These are phyloP conservation scores for Chrysolina oricalcia DNA, from an alignment of 2,888 invertebrate species.

Conservation along the genomic window DNA sequence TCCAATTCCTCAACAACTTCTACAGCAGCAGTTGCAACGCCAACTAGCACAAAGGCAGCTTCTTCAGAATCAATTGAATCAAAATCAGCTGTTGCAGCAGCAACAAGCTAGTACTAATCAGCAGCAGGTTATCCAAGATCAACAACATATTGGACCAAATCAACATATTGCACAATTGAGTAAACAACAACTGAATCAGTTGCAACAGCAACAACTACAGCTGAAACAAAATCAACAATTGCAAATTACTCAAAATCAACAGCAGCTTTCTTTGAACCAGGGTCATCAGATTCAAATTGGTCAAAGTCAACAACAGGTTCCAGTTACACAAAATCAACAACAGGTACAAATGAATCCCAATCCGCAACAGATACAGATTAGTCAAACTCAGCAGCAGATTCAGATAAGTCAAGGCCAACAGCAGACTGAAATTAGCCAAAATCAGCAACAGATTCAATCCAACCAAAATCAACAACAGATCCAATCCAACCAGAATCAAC, in stretches of 20 bases:
- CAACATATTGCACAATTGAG: slow-evolving; percentile 51
- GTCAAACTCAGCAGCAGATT: slow-evolving; percentile 18
- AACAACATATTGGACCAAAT: slow-evolving; percentile 44
- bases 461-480: slow-evolving; percentile 61
- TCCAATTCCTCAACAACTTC: slow-evolving; percentile 41
- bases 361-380: slow-evolving; percentile 51
- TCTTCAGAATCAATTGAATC: slow-evolving; percentile 49
- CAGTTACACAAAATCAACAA: slow-evolving; percentile 52
- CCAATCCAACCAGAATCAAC: slow-evolving; percentile 63
- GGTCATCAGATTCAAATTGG: slow-evolving; percentile 62
- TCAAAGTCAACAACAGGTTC: slow-evolving; percentile 53
- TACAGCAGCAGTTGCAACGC: slow-evolving; percentile 60
- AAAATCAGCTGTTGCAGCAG: slow-evolving; percentile 44
- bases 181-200: slow-evolving; percentile 42
- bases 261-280: slow-evolving; percentile 69
- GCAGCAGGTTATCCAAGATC: slow-evolving; percentile 48
- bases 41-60: slow-evolving; percentile 64
- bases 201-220: slow-evolving; percentile 48
- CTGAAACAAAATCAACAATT: slow-evolving; percentile 56
- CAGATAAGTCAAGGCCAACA: slow-evolving; percentile 44
- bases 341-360: slow-evolving; percentile 25
- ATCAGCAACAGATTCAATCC: slow-evolving; percentile 63
- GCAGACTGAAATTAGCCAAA: slow-evolving; percentile 54
- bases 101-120: slow-evolving; percentile 45
- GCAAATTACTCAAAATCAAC: slow-evolving; percentile 64